Conservation (phyloP, 2,113 vertebrate genomes). For the Sphyrna mokarran region DNA sequence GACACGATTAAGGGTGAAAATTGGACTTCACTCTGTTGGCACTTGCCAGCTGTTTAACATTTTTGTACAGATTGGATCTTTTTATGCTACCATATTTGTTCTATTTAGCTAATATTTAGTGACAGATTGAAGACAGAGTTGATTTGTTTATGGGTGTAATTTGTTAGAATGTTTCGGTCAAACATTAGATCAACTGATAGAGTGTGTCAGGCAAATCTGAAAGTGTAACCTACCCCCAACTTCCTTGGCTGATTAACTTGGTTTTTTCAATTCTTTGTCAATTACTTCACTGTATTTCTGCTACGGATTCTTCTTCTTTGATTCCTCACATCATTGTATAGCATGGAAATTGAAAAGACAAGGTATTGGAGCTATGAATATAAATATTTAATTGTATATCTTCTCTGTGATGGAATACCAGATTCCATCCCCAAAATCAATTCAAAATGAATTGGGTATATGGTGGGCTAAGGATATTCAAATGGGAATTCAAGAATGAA, state of each 20-base stretch:
- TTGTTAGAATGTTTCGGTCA: background rate
- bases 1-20: background rate
- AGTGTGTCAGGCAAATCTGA: background rate
- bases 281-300: conserved; percentile 4
- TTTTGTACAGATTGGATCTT: background rate
- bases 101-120: background rate
- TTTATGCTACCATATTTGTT: background rate
- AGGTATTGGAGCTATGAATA: conserved; percentile 22
- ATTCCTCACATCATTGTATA: background rate
- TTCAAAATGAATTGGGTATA: background rate
- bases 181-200: conserved; percentile 9
- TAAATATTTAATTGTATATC: conserved; percentile 29
- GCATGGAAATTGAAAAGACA: conserved; percentile 33
- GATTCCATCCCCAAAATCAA: background rate
- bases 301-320: background rate
- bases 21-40: background rate
- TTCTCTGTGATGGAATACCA: background rate
- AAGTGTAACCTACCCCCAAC: background rate
- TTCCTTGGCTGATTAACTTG: conserved; percentile 30
- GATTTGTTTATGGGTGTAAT: background rate
- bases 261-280: conserved; percentile 27
- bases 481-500: background rate
- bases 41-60: background rate
- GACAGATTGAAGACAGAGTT: background rate
- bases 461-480: background rate